Evolutionary conservation across 2,888 invertebrate genomes (phyloP).

Genomic region (Atrina japonica): DNA sequence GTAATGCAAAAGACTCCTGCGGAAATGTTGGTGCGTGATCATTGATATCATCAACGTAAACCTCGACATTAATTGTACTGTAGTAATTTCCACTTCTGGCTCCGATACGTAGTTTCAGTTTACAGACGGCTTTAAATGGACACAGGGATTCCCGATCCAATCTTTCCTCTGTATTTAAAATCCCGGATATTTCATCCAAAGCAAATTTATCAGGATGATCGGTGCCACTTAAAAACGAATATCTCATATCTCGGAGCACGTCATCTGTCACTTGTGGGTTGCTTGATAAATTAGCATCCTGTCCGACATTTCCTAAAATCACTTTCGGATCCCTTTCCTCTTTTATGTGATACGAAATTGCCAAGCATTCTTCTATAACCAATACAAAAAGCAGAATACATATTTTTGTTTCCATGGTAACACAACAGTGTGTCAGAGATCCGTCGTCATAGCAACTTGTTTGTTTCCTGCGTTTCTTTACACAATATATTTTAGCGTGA

Average conservation of each 20-base stretch:
- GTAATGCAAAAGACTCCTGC: constrained; percentile 43
- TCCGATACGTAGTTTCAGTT: constrained; percentile 58
- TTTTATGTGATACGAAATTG: constrained; percentile 28
- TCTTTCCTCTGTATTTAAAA: constrained; percentile 85
- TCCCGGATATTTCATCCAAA: constrained; percentile 91
- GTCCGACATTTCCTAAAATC: constrained; percentile 58
- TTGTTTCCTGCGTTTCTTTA: too few relatives aligned
- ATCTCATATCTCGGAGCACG: constrained; percentile 41
- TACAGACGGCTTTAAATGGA: constrained; percentile 54
- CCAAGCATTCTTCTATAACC: not conserved
- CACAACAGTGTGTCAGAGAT: not conserved
- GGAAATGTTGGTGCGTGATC: constrained; percentile 38
- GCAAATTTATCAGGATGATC: constrained; percentile 83
- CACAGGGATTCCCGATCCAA: constrained; percentile 69
- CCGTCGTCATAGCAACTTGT: not conserved
- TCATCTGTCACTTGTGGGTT: constrained; percentile 42
- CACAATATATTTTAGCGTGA: not conserved
- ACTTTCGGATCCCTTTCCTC: constrained; percentile 53
- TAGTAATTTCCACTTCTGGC: constrained; percentile 66
- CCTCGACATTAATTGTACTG: constrained; percentile 64
- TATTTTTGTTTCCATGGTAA: not conserved
- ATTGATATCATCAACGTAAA: constrained; percentile 65
- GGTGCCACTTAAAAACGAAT: constrained; percentile 44
- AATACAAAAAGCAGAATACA: constrained; percentile 7
- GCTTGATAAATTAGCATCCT: constrained; percentile 46